Base-by-base conservation (phyloP, 2,888 invertebrate species). In the Hydrotaea diabolus region DNA sequence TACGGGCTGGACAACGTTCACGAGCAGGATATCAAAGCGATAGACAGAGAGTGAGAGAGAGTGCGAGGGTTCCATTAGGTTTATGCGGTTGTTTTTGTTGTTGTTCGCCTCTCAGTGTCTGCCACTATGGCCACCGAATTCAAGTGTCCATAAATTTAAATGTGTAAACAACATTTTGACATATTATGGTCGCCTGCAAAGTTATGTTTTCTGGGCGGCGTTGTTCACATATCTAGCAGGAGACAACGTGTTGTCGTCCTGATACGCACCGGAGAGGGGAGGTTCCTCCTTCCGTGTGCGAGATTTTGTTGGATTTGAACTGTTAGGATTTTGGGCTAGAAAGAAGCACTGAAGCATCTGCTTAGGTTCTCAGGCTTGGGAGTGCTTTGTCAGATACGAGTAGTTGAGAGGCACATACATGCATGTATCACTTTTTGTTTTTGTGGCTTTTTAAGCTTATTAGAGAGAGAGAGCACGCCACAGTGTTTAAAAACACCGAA, bases 91-190 rank as follows among this genome's bases (percentile, higher is more conserved):
- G 11, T 57, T 36, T 8, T 21, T 7, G 26, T n/a, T n/a, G 23
- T 36, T 55, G 39, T 66, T 53, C 49, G 57, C 23, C 19, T 64
- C 26, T 26, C 31, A n/a, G 11, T 17, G 62, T 31, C 13, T 57
- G 7, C 55, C 17, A 26, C 36, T 17, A 39, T 55, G 21, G 55
- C 39, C 66, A 69, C 55, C 21, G 9, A 21, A 69, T 74, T 74
- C 74, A 74, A 74, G 62, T 64, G 64, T 78, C 75, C 86, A 87
- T 88, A 88, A 88, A 88, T 88, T 87, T 81, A 80, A 83, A 72
- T 84, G 83, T 85, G 87, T 90, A 88, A 90, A 90, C 89, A 90
- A 90, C 90, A 90, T 90, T 90, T 89, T 89, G 90, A 89, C 90
- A 90, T 87, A 85, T 85, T 86, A 75, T 85, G 86, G 83, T 80